A percentile compares a stretch with the other conserved stretches of the same genome.
Evolutionary conservation across 1,140 invertebrate genomes (phyloP).

Genomic region (Macrobrachium rosenbergii): DNA sequence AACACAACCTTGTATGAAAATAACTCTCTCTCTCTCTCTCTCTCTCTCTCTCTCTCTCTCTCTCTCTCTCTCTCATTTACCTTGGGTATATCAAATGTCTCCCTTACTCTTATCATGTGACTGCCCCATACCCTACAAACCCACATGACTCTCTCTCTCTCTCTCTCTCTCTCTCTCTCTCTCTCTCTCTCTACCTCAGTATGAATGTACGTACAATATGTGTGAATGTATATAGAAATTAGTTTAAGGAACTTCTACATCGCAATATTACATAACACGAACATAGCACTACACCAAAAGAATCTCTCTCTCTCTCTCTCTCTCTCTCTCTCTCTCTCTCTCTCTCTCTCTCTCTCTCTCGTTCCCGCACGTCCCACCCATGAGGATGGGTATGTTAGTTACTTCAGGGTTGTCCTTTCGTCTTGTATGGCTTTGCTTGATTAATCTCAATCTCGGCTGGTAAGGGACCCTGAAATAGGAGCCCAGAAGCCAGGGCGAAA

Average conservation of each 20-base stretch:
- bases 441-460: too few relatives aligned
- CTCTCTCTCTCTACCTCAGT: slow-evolving; percentile 1
- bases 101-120: not conserved
- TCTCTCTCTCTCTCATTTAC: slow-evolving; percentile 32
- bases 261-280: too few relatives aligned
- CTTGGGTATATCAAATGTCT: not conserved
- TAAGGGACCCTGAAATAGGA: too few relatives aligned
- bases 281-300: too few relatives aligned
- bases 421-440: too few relatives aligned
- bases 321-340: not conserved
- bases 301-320: slow-evolving; percentile 15
- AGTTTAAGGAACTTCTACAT: too few relatives aligned
- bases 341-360: not conserved
- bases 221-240: too few relatives aligned
- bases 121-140: not conserved
- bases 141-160: not conserved
- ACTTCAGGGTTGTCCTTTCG: too few relatives aligned
- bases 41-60: slow-evolving; percentile 44
- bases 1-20: too few relatives aligned
- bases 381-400: not conserved
- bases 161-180: slow-evolving; percentile 13
- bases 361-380: not conserved
- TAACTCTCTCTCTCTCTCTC: slow-evolving; percentile 43
- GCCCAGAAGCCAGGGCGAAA: too few relatives aligned
- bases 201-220: too few relatives aligned